Base-by-base conservation (phyloP, 2,888 invertebrate species). In the Pandemis corylana region DNA sequence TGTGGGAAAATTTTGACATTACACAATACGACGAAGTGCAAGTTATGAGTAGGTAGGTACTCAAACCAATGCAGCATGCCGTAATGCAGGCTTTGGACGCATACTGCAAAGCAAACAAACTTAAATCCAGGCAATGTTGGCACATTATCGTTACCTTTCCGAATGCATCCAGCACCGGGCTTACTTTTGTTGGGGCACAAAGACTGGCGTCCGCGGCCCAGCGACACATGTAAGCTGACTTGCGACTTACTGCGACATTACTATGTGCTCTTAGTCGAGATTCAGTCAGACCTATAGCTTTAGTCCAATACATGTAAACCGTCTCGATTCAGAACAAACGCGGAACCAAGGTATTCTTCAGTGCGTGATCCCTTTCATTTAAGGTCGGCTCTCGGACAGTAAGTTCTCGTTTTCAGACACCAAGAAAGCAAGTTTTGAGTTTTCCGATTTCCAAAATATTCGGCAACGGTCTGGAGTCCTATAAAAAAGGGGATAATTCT, bases 221-320 rank as follows among this genome's bases (percentile, higher is more conserved):
- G 66, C 46, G 41, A 61, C 20, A 61, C 71, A 15, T 66, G 66
- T 71, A 71, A 66, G 66, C 71, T 61, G 71, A 66, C 71, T 66
- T 49, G 66, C 20, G 49, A 51, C 66, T 63, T 12, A 46, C 44
- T 20, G 20, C 20, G 13, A 44, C 64, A 46, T 64, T n/a, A 64
- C 64, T 64, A 41, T 44, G 15, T 42, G 62, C 62, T 41, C 15
- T 44, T 44, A 44, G 44, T 44, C 46, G 20, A 20, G 64, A 42
- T 46, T 64, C 46, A n/a, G n/a, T n/a, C n/a, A 64, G 46, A 64
- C 44, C 44, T 46, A 44, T 15, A 59, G 20, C 59, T 42, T n/a
- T 6, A 36, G 28, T 51, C 51, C 5, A 49, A 0, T 36, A 36
- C 28, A 36, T 4, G 28, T 15, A 13, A 7, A n/a, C n/a, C 3